phyloP scores from a whole-genome alignment of 2,888 invertebrate species.

The Sphaeridia pumilis region DNA sequence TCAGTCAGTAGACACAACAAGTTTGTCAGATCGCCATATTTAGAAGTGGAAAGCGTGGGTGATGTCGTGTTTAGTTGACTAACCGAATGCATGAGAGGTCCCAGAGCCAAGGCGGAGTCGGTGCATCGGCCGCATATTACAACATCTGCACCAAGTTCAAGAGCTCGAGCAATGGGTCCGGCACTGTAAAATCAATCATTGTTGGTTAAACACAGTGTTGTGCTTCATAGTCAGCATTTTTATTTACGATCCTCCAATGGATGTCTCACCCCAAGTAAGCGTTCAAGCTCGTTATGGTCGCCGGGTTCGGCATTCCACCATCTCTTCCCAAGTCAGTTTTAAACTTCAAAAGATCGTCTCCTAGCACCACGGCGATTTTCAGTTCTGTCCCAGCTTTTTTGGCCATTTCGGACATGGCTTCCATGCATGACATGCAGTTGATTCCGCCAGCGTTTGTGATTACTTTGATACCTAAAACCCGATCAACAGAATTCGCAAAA shows the following conservation, averaged over 20 bases:
- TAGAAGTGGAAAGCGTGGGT: no score
- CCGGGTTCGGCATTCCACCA: constrained; percentile 28
- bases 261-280: constrained; percentile 39
- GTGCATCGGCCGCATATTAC: constrained; percentile 45
- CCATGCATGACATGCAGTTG: constrained; percentile 43
- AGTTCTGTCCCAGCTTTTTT: constrained; percentile 38
- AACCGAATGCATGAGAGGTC: constrained; percentile 41
- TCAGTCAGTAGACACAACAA: background rate
- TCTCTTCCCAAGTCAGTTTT: constrained; percentile 13
- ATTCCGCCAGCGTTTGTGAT: constrained; percentile 45
- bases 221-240: background rate
- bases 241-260: background rate
- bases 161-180: constrained; percentile 41
- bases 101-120: constrained; percentile 44
- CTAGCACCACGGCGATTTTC: constrained; percentile 42
- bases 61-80: constrained; percentile 16
- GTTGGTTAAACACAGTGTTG: background rate
- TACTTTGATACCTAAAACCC: constrained; percentile 40
- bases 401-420: constrained; percentile 39
- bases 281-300: constrained; percentile 38
- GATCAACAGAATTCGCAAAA: no score
- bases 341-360: constrained; percentile 41
- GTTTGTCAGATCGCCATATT: background rate
- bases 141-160: constrained; percentile 44
- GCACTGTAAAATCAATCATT: constrained; percentile 40